Conservation (phyloP, 2,888 invertebrate genomes). For the Nesidiocoris tenuis region DNA sequence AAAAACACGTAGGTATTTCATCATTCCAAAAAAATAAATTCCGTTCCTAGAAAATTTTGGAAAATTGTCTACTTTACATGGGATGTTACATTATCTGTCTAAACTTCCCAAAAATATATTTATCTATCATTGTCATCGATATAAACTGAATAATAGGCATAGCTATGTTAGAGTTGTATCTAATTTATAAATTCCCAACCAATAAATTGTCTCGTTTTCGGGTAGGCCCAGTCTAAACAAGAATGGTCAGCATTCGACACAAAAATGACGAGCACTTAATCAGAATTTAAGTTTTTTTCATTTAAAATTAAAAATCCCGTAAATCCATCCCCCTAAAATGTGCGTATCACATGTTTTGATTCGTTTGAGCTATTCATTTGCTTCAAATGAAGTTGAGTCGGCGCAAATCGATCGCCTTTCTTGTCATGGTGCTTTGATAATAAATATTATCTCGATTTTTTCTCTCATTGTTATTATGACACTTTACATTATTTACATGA, state of each 20-base stretch:
- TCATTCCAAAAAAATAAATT: background rate
- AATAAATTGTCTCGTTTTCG: no score
- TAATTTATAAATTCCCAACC: no score
- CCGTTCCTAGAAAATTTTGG: no score
- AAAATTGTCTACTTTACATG: no score
- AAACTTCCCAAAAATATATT: no score
- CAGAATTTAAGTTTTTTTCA: background rate
- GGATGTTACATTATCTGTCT: no score
- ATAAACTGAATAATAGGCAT: no score
- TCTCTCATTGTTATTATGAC: constrained; percentile 37
- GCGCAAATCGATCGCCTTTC: background rate
- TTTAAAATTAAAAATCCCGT: background rate
- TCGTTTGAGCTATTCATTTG: constrained; percentile 38
- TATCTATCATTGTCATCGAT: no score
- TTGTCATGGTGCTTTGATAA: constrained; percentile 33
- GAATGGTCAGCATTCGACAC: no score
- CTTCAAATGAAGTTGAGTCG: background rate
- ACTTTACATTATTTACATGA: constrained; percentile 47
- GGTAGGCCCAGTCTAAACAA: no score
- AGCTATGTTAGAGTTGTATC: no score
- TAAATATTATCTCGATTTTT: constrained; percentile 32
- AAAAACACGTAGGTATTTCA: no score
- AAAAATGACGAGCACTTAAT: background rate
- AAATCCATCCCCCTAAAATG: constrained; percentile 15
- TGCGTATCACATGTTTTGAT: constrained; percentile 44